Evolutionary conservation across 2,113 vertebrate species (phyloP).

Genomic region (Electrona antarctica): DNA sequence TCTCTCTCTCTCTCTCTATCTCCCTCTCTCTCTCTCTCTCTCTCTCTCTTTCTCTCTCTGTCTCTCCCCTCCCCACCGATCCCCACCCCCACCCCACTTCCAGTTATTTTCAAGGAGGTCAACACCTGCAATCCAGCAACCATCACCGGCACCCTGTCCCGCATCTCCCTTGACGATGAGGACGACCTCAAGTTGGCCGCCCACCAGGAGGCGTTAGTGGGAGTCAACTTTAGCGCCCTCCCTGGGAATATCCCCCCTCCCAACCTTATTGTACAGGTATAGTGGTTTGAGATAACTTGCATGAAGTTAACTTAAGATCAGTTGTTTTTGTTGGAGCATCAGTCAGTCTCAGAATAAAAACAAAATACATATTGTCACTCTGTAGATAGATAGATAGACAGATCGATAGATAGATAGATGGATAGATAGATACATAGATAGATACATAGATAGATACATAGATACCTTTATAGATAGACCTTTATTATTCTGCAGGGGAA

Average conservation of each 20-base stretch:
- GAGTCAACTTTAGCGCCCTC: slow-evolving; percentile 90
- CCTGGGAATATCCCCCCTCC: slow-evolving; percentile 94
- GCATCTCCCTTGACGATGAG: slow-evolving; percentile 95
- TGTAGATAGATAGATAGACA: background rate
- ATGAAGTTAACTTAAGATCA: too few species aligned
- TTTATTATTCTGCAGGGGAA: too few species aligned
- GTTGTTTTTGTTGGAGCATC: too few species aligned
- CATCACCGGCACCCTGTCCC: slow-evolving; percentile 95
- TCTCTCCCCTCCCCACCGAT: background rate
- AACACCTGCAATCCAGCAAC: slow-evolving; percentile 96
- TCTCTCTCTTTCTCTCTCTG: too few species aligned
- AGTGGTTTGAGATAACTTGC: too few species aligned
- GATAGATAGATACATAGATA: background rate
- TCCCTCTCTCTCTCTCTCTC: background rate
- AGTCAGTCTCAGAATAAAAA: too few species aligned
- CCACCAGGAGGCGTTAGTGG: slow-evolving; percentile 85
- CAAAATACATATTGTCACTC: too few species aligned
- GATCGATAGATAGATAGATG: background rate
- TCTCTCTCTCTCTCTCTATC: background rate
- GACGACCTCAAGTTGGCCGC: slow-evolving; percentile 93
- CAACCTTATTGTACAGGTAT: slow-evolving; percentile 89
- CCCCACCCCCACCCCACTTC: slow-evolving; percentile 55
- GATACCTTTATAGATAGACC: too few species aligned
- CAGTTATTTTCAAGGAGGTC: slow-evolving; percentile 98
- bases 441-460: too few species aligned